Conservation (phyloP, 2,113 vertebrate species). For the Hemiprocne comata region DNA sequence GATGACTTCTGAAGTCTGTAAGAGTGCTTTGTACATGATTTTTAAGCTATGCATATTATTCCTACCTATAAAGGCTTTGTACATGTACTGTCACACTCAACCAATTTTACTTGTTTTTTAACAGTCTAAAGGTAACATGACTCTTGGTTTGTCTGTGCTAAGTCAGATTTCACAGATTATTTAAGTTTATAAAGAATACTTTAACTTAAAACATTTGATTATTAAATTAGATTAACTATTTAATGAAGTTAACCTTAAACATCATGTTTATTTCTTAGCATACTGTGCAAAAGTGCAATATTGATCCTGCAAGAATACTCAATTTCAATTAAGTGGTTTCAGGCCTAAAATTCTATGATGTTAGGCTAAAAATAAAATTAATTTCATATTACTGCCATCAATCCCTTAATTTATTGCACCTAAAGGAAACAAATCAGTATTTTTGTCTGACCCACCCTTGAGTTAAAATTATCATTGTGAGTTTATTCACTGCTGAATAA, state of each 20-base stretch:
- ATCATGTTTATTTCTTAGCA: conserved; percentile 5
- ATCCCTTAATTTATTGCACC: conserved; percentile 46
- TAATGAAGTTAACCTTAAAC: neutral
- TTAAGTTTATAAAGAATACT: neutral
- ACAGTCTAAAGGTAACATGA: neutral
- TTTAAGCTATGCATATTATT: conserved; percentile 10
- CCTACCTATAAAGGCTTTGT: conserved; percentile 36
- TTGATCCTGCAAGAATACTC: neutral
- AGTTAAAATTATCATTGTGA: conserved; percentile 73
- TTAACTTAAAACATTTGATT: neutral
- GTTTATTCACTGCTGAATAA: conserved; percentile 66
- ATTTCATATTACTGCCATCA: neutral
- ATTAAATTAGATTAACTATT: neutral
- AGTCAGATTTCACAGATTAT: neutral
- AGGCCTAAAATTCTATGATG: neutral
- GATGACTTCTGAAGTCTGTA: conserved; percentile 54
- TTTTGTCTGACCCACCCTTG: conserved; percentile 84
- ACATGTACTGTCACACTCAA: conserved; percentile 38
- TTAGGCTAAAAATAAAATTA: neutral
- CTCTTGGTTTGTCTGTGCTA: conserved; percentile 26
- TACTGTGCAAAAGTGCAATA: neutral
- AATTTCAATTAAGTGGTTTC: conserved; percentile 13
- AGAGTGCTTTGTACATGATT: conserved; percentile 7
- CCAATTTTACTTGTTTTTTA: neutral
- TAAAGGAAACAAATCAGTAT: conserved; percentile 83